Base-by-base conservation (phyloP, 2,888 invertebrate genomes). In the Sycophila texana region DNA sequence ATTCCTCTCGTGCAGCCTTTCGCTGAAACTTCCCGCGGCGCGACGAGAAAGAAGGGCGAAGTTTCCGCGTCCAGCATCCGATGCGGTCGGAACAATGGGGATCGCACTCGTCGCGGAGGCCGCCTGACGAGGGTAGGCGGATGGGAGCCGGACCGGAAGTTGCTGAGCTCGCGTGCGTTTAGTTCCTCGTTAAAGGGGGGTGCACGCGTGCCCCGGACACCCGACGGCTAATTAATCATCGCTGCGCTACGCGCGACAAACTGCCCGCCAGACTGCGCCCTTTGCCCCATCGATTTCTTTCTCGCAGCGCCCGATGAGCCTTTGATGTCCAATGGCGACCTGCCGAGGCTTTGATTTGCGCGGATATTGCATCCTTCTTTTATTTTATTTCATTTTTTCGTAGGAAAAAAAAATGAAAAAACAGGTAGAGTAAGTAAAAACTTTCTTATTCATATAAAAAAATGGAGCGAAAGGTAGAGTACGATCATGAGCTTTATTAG, bases 151-250 rank as follows among this genome's bases (percentile, higher is more conserved):
- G 53, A 51, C 63, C 70, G 79, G 76, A 77, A 81, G 76, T 77
- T 79, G 66, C 74, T 30, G 67, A 70, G 77, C 58, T 77, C 18
- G 47, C 65, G 49, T 57, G 72, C 75, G 63, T 81, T 81, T 79
- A 81, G 76, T 65, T 60, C 39, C 76, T 74, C 74, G 70, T 81
- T 81, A 79, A 76, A 79, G 76, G 22, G 65, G 39, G 30, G 61
- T 18, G 39, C 55, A 53, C 14, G 67, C 61, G 70, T 47, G 76
- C 63, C 68, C 63, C 20, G 20, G 39, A 39, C 39, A 39, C 39
- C 39, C 39, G 39, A 39, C 39, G 22, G 66, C 60, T 61, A 65
- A 82, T 82, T 80, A 82, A 80, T 82, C 79, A 80, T 77, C 39
- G 39, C 39, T 10, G 39, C 67, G 20, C 58, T n/a, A 47, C 60